Percentiles rank a stretch among this genome's conserved stretches.
Conservation (phyloP, 2,797 vertebrate species). For the Ctenopoma multispine region DNA sequence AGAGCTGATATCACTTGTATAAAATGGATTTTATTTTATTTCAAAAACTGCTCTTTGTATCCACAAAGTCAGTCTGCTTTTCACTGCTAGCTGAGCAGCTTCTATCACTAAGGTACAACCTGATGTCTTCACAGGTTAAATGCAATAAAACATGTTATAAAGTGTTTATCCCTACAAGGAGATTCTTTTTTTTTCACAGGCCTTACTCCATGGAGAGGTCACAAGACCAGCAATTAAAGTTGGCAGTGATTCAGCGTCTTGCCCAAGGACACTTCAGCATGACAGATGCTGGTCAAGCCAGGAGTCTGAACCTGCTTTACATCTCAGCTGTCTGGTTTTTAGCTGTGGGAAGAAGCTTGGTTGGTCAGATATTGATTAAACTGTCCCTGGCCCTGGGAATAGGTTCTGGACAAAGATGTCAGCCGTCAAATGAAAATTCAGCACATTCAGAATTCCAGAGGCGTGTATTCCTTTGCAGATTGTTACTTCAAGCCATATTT, state of each 20-base stretch:
- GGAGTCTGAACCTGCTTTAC: slow-evolving; percentile 47
- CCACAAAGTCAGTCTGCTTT: slow-evolving; percentile 24
- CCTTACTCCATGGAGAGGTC: slow-evolving; percentile 29
- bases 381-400: slow-evolving; percentile 42
- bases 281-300: slow-evolving; percentile 48
- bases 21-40: slow-evolving; percentile 56
- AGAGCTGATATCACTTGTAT: slow-evolving; percentile 44
- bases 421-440: slow-evolving; percentile 50
- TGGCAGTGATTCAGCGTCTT: slow-evolving; percentile 51
- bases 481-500: slow-evolving; percentile 34
- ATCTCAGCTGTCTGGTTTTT: slow-evolving; percentile 48
- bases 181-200: neutral
- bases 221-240: slow-evolving; percentile 39
- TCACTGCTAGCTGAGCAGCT: slow-evolving; percentile 18
- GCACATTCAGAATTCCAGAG: slow-evolving; percentile 38
- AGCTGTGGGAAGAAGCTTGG: slow-evolving; percentile 43
- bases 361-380: slow-evolving; percentile 73
- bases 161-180: slow-evolving; percentile 43
- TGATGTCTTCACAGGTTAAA: slow-evolving; percentile 15
- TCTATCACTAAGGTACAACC: neutral
- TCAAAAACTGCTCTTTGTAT: slow-evolving; percentile 31
- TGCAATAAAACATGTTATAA: slow-evolving; percentile 20
- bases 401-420: slow-evolving; percentile 57
- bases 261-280: slow-evolving; percentile 52
- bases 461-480: slow-evolving; percentile 18